A percentile compares a stretch with the other conserved stretches of the same genome.
These are phyloP conservation scores for Asarcornis scutulata DNA, from an alignment of 2,113 vertebrate genomes.

Conservation along the genomic window DNA sequence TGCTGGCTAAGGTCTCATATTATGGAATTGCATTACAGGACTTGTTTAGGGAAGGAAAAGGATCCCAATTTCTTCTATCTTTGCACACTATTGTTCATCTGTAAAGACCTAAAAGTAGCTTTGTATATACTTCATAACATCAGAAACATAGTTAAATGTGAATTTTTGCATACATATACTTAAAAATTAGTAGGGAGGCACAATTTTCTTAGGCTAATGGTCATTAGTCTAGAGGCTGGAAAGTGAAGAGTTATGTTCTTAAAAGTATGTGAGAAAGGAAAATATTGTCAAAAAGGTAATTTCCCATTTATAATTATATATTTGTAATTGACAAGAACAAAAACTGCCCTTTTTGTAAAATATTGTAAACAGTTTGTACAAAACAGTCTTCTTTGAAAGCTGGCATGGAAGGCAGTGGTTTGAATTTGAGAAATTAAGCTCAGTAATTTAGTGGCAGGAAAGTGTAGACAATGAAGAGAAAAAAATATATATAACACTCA, in stretches of 20 bases:
- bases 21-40: not conserved
- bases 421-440: conserved; percentile 61
- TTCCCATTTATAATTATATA: not conserved
- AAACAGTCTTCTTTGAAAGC: conserved; percentile 23
- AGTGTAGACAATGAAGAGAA: not conserved
- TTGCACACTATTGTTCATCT: not conserved
- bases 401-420: not conserved
- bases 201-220: not conserved
- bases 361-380: not conserved
- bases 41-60: not conserved
- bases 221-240: not conserved
- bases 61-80: not conserved
- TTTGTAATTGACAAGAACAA: not conserved
- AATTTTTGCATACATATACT: not conserved
- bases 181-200: not conserved
- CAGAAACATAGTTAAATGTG: not conserved
- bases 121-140: not conserved
- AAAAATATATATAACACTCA: not conserved
- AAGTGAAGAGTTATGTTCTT: not conserved
- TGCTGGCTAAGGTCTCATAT: not conserved
- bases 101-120: not conserved
- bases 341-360: not conserved
- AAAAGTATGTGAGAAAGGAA: not conserved
- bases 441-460: conserved; percentile 33
- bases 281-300: not conserved